Conservation (phyloP, 2,888 invertebrate genomes). For the Acleris sparsana region DNA sequence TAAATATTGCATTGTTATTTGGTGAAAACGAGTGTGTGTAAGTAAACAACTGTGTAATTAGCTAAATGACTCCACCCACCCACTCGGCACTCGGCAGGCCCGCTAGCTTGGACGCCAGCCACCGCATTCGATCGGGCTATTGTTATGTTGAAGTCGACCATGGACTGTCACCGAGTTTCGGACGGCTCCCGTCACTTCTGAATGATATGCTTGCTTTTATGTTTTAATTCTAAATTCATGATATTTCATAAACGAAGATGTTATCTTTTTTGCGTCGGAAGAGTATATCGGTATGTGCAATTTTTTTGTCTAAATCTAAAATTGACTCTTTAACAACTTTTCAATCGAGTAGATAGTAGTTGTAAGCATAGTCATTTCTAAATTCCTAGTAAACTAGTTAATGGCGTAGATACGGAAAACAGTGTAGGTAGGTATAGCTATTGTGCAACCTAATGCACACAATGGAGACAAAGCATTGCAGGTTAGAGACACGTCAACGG, state of each 20-base stretch:
- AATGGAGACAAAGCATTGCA: slow-evolving; percentile 30
- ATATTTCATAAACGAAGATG: slow-evolving; percentile 1
- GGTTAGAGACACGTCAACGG: slow-evolving; percentile 34
- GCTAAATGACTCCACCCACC: slow-evolving; percentile 47
- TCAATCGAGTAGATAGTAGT: not conserved
- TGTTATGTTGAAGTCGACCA: slow-evolving; percentile 47
- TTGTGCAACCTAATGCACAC: slow-evolving; percentile 27
- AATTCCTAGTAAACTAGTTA: slow-evolving; percentile 24
- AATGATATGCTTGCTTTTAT: slow-evolving; percentile 25
- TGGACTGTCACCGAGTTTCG: slow-evolving; percentile 36
- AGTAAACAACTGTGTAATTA: slow-evolving; percentile 48
- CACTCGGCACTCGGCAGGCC: slow-evolving; percentile 36
- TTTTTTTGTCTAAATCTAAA: slow-evolving; percentile 5
- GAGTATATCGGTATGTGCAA: slow-evolving; percentile 10
- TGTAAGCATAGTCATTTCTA: slow-evolving; percentile 10
- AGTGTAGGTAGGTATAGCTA: slow-evolving; percentile 32
- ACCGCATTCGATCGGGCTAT: slow-evolving; percentile 49
- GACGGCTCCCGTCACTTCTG: slow-evolving; percentile 28
- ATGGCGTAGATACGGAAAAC: slow-evolving; percentile 35
- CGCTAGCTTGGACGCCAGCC: slow-evolving; percentile 50
- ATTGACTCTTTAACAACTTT: too few relatives aligned
- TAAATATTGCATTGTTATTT: slow-evolving; percentile 33
- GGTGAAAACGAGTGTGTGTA: slow-evolving; percentile 43
- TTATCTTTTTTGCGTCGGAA: slow-evolving; percentile 20
- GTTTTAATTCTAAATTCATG: not conserved